Base-by-base conservation (phyloP, 2,113 vertebrate genomes). In the Astatotilapia flaviijosephi region DNA sequence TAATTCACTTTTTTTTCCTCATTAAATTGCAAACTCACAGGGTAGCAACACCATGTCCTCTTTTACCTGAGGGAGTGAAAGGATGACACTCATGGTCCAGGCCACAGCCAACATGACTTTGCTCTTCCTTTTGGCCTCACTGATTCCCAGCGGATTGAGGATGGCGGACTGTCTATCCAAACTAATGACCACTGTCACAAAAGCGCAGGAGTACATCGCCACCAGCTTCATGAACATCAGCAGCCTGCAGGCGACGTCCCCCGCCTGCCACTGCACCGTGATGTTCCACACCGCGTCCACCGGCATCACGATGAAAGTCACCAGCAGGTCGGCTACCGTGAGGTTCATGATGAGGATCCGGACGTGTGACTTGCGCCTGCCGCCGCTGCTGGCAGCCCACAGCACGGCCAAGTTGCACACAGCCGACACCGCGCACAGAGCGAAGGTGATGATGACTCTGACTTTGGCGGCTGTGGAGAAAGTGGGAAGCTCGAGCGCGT, bases 141-240 rank as follows among this genome's bases (percentile, higher is more conserved):
- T 94, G 65, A 97, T 96, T 75, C 96, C 97, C 94, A 98, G 95
- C 0, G 97, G 97, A 86, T 90, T 97, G 85, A 98, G 95, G 86
- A 98, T 97, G 88, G 97, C 97, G 0, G 96, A 97, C 84, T 98
- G 97, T 2, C 97, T 94, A 85, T 98, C 97, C 93, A 98, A 85
- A 89, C 97, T 98, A 86, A 98, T 97, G 86, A 97, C 96, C 13
- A 97, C 97, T 1, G 97, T 98, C 54, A 98, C 94, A 3, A 98
- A 98, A 3, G 97, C 97, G 0, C 97, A 97, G 9, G 97, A 97
- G 17, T 97, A 97, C 97, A 98, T 98, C 14, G 97, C 97, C 92
- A 97, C 94, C 28, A 98, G 96, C 35, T 97, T 97, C 33, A 98
- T 90, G 92, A 97, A 98, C 97, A 98, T 98, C 31, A 98, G 95